Evolutionary conservation across 92 coral and sea anemone genomes (phyloP).

Genomic region (Plumapathes pennacea): DNA sequence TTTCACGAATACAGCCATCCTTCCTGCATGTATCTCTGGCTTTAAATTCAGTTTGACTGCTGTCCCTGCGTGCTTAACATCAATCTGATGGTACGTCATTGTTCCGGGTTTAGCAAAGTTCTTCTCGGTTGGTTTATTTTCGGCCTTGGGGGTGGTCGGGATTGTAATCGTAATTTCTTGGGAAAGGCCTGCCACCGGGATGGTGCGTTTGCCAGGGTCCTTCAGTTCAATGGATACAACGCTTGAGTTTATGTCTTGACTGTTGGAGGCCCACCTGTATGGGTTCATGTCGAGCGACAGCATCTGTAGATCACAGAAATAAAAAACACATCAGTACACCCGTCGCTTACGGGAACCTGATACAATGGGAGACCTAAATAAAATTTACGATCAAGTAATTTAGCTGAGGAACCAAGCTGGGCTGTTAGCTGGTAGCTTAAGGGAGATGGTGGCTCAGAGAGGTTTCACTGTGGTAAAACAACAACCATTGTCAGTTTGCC

Average conservation of each 20-base stretch:
- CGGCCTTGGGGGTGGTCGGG: constrained; percentile 1
- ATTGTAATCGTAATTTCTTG: constrained; percentile 3
- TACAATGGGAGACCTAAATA: too few relatives aligned
- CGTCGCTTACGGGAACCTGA: too few relatives aligned
- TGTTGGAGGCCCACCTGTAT: constrained; percentile 23
- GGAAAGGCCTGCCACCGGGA: constrained; percentile 9
- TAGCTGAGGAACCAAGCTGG: too few relatives aligned
- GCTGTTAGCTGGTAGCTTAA: too few relatives aligned
- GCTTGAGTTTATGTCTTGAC: constrained; percentile 16
- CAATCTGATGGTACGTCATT: constrained; percentile 2
- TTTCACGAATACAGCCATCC: constrained; percentile 9
- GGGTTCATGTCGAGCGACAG: constrained; percentile 11
- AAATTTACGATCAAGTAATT: too few relatives aligned
- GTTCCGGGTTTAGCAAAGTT: constrained; percentile 14
- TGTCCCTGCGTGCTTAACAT: constrained; percentile 7
- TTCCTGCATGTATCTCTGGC: too few relatives aligned
- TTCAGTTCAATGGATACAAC: constrained; percentile 13
- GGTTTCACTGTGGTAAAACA: too few relatives aligned
- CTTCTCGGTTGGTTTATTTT: constrained; percentile 6
- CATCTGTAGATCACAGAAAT: too few relatives aligned
- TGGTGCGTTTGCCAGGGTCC: neutral
- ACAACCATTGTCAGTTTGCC: too few relatives aligned
- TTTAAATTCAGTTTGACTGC: constrained; percentile 13
- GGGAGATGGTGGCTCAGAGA: too few relatives aligned
- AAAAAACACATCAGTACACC: too few relatives aligned